These are phyloP conservation scores for Apantesis nais DNA, from an alignment of 2,888 invertebrate species.

Conservation along the genomic window DNA sequence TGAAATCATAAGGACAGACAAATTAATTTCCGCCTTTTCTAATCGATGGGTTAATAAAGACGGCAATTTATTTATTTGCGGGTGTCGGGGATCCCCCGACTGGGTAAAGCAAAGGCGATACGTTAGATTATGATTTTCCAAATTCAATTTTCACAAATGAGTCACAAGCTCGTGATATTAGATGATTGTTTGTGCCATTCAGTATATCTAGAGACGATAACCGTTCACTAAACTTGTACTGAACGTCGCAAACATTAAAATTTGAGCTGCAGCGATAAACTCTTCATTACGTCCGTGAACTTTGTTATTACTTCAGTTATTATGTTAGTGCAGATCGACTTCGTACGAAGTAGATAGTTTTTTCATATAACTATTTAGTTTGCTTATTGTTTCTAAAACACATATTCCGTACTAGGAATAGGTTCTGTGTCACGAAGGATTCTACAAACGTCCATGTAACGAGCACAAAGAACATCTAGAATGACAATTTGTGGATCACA, in stretches of 20 bases:
- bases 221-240: conserved; percentile 9
- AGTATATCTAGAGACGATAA: conserved; percentile 8
- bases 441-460: too few relatives aligned
- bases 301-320: conserved; percentile 2
- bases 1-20: too few relatives aligned
- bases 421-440: too few relatives aligned
- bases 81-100: too few relatives aligned
- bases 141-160: not conserved
- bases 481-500: too few relatives aligned
- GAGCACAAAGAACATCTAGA: too few relatives aligned
- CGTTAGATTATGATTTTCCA: not conserved
- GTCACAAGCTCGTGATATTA: not conserved
- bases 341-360: not conserved
- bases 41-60: too few relatives aligned
- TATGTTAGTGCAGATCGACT: not conserved
- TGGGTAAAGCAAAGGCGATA: too few relatives aligned
- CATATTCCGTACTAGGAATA: too few relatives aligned
- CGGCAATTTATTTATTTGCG: too few relatives aligned
- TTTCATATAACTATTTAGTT: not conserved
- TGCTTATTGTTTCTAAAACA: too few relatives aligned
- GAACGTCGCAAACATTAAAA: conserved; percentile 6
- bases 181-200: conserved; percentile 8
- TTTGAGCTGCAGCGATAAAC: conserved; percentile 10
- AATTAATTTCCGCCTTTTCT: too few relatives aligned
- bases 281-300: conserved; percentile 9